A percentile compares a stretch with the other conserved stretches of the same genome.
These are phyloP conservation scores for Trachythela sp. DNA, from an alignment of 64 coral and sea anemone genomes.

Conservation along the genomic window DNA sequence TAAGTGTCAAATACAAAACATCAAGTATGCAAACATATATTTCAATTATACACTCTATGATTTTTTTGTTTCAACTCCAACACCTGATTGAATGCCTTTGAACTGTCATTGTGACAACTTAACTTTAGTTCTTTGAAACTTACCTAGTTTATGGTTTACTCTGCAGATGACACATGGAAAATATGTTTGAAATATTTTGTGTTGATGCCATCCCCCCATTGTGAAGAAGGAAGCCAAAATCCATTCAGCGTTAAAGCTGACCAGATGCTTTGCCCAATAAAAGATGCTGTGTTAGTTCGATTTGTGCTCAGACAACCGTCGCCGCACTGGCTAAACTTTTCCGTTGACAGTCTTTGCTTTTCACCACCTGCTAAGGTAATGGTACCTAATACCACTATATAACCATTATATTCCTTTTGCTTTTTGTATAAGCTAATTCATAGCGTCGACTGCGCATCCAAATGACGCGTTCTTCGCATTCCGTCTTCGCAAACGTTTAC, in stretches of 20 bases:
- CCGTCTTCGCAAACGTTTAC: too few species aligned
- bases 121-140: background rate
- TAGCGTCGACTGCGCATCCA: too few species aligned
- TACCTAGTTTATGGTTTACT: too few species aligned
- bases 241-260: background rate
- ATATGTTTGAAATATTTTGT: conserved; percentile 16
- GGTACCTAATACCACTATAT: background rate
- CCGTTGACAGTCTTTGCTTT: background rate
- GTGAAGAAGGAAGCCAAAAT: conserved; percentile 14
- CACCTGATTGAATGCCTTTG: too few species aligned
- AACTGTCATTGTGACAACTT: background rate
- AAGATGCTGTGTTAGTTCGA: conserved; percentile 17
- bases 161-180: conserved; percentile 4
- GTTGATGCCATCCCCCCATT: background rate
- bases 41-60: too few species aligned
- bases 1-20: conserved; percentile 7
- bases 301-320: background rate
- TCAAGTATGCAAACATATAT: background rate
- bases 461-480: too few species aligned
- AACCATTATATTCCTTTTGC: too few species aligned
- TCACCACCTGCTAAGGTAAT: background rate
- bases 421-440: too few species aligned
- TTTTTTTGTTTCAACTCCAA: too few species aligned
- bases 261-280: background rate
- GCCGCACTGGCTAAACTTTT: background rate